Evolutionary conservation across 2,888 invertebrate species (phyloP).

Genomic region (Hirtodrosophila confusa): DNA sequence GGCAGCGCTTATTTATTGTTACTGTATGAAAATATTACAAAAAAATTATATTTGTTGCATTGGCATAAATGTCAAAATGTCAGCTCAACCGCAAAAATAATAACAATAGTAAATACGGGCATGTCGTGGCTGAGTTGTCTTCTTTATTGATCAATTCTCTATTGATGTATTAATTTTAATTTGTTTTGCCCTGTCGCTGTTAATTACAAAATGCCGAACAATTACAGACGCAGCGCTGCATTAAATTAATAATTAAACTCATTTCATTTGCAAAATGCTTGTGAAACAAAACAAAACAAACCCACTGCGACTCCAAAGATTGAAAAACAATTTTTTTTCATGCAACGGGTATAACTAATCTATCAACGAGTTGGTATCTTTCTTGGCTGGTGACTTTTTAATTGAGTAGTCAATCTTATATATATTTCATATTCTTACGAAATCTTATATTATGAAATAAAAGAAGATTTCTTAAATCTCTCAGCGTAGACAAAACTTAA

Average conservation of each 20-base stretch:
- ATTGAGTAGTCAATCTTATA: no score
- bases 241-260: conserved; percentile 65
- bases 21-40: not conserved
- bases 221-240: conserved; percentile 29
- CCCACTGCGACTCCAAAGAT: conserved; percentile 47
- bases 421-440: no score
- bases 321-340: conserved; percentile 33
- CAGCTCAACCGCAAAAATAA: conserved; percentile 1
- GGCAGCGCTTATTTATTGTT: no score
- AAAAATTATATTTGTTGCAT: conserved; percentile 2
- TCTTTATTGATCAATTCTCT: conserved; percentile 59
- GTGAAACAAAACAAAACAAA: conserved; percentile 27
- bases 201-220: conserved; percentile 62
- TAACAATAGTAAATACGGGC: conserved; percentile 7
- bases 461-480: no score
- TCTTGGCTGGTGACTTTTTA: no score
- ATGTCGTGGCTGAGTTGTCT: conserved; percentile 26
- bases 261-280: conserved; percentile 33
- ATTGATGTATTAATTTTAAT: conserved; percentile 73
- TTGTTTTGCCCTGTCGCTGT: conserved; percentile 54
- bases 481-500: no score
- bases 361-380: not conserved
- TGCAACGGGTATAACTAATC: not conserved
- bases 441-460: no score
- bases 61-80: not conserved